Evolutionary conservation across 1,140 invertebrate genomes (phyloP).

Genomic region (Maniola jurtina): DNA sequence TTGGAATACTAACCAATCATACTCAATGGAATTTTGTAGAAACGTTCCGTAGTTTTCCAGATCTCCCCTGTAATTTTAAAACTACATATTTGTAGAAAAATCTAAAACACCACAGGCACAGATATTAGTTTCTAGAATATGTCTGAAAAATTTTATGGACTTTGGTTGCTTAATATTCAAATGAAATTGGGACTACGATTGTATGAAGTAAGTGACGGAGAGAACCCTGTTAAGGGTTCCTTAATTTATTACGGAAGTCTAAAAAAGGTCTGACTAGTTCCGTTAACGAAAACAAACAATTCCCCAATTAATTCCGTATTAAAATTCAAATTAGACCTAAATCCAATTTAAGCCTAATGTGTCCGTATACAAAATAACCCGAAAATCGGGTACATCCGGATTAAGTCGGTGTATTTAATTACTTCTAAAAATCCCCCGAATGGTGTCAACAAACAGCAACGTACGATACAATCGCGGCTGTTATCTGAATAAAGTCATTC

Average conservation of each 20-base stretch:
- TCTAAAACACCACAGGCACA: no score
- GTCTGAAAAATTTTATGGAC: no score
- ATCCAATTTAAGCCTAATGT: slow-evolving; percentile 15
- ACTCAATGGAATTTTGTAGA: no score
- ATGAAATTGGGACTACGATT: no score
- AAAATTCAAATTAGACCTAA: slow-evolving; percentile 14
- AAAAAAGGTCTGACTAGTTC: background rate
- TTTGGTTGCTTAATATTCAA: no score
- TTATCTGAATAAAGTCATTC: slow-evolving; percentile 44
- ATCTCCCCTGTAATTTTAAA: no score
- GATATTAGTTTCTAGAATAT: no score
- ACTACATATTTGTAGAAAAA: no score
- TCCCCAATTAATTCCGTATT: background rate
- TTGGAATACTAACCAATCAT: no score
- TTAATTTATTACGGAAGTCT: background rate
- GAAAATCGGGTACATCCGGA: slow-evolving; percentile 1
- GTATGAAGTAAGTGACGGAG: no score
- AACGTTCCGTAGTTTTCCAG: no score
- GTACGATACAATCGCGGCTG: slow-evolving; percentile 35
- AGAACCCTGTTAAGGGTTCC: no score
- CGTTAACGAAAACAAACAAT: slow-evolving; percentile 4
- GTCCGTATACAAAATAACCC: background rate
- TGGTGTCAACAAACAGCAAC: slow-evolving; percentile 30
- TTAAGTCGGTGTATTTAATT: slow-evolving; percentile 24
- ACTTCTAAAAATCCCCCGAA: slow-evolving; percentile 29